Evolutionary conservation across 2,797 vertebrate genomes (phyloP).

Genomic region (Spatula versicolor): DNA sequence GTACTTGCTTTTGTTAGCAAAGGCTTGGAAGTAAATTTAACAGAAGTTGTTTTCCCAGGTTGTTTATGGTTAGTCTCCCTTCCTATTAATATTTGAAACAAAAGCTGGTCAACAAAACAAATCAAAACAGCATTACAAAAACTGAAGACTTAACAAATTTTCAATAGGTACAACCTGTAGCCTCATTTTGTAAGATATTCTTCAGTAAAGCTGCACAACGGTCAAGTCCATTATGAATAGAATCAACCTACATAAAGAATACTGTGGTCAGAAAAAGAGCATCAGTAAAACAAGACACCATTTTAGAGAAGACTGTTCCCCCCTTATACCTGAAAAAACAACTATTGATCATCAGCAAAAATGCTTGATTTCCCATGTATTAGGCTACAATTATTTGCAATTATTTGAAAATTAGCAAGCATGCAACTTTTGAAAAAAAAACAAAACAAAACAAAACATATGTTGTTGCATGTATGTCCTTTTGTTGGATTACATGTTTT

Average conservation of each 20-base stretch:
- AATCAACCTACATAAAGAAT: conserved; percentile 78
- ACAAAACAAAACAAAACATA: background rate
- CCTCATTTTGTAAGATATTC: conserved; percentile 85
- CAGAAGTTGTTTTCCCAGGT: conserved; percentile 32
- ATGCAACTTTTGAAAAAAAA: accelerated
- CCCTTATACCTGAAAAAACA: background rate
- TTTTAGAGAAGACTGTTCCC: background rate
- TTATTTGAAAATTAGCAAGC: background rate
- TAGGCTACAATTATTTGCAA: background rate
- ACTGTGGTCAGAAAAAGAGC: conserved; percentile 12
- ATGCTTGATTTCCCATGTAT: accelerated
- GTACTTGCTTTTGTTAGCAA: conserved; percentile 66
- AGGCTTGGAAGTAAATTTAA: conserved; percentile 69
- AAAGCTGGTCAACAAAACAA: conserved; percentile 13
- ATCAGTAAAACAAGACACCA: background rate
- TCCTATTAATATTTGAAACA: conserved; percentile 69
- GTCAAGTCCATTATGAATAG: conserved; percentile 83
- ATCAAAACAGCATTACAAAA: background rate
- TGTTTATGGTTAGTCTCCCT: conserved; percentile 46
- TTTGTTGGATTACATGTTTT: background rate
- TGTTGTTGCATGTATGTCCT: background rate
- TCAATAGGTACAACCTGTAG: conserved; percentile 74
- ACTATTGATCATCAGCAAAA: background rate
- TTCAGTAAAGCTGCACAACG: conserved; percentile 88
- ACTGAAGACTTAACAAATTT: background rate